Conservation (phyloP, 2,888 invertebrate species). For the Nomada ferruginata region DNA sequence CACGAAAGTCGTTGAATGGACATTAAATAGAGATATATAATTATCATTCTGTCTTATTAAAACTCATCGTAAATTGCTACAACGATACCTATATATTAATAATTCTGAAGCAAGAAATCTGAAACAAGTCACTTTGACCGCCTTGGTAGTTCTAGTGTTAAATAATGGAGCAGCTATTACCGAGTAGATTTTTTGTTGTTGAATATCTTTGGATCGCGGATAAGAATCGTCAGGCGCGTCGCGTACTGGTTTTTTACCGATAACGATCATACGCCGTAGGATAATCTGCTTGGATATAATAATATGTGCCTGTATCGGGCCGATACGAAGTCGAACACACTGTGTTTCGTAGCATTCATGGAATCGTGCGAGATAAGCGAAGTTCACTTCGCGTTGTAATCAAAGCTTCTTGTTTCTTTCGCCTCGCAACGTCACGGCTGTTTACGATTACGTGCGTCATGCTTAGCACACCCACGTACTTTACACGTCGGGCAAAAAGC, state of each 20-base stretch:
- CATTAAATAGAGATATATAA: no score
- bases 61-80: no score
- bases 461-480: slow-evolving; percentile 61
- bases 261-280: slow-evolving; percentile 7
- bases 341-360: slow-evolving; percentile 54
- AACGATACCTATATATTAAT: no score
- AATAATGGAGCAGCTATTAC: not conserved
- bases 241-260: not conserved
- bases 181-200: not conserved
- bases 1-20: no score
- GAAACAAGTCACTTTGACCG: no score
- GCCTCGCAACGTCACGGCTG: slow-evolving; percentile 64
- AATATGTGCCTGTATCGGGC: not conserved
- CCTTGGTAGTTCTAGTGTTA: no score
- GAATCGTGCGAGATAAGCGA: slow-evolving; percentile 53
- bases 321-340: not conserved
- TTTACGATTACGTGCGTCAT: slow-evolving; percentile 72
- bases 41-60: no score
- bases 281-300: not conserved
- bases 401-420: slow-evolving; percentile 62
- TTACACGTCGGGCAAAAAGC: slow-evolving; percentile 23
- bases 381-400: slow-evolving; percentile 48
- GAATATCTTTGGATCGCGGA: slow-evolving; percentile 21
- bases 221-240: slow-evolving; percentile 8
- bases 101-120: no score